Base-by-base conservation (phyloP, 92 coral and sea anemone genomes). In the Epizoanthus fatuus region DNA sequence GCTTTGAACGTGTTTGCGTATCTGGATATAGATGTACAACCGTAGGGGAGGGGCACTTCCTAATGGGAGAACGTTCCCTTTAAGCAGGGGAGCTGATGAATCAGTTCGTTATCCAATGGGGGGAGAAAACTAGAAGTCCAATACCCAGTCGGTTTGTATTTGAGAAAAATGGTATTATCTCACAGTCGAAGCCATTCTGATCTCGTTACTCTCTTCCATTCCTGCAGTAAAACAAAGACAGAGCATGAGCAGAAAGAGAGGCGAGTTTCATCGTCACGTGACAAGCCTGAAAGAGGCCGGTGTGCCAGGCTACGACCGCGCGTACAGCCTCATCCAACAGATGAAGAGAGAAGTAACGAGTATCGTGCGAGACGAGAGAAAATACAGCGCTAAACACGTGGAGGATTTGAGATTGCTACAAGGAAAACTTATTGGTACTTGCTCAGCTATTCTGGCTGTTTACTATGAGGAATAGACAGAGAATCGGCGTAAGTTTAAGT, bases 371-470 rank as follows among this genome's bases (percentile, higher is more conserved):
- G 98, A 97, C 66, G 91, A 95, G 40, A 66, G 92, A 72, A 95
- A 90, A 78, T 97, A 93, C 86, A 93, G 98, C 83, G 94, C 93
- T 11, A 90, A 88, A 75, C 89, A 89, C 25, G 90, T 97, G 53
- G 98, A 97, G 63, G 89, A 91, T 51, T 58, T 97, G 55, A 90
- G 99, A 42, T 90, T 92, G 53, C 63, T 91, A 38, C 93, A 89
- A 44, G 99, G 99, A 12, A 86, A 86, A 58, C 51, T 97, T 7
- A 90, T 92, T 15, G 99, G 99, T 59, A 93, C 92, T 17, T 95
- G 97, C 49, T 84, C 83, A 5, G 99, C 98, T 0, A 83, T 97
- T 19, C 74, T 76, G 40, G 93, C 92, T 39, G 93, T 93, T 25
- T 92, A 84, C 54, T 97, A 93, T 22, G 94, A 91, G 66, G 95